These are phyloP conservation scores for Coregonus suidteri DNA, from an alignment of 2,797 vertebrate species.

Conservation along the genomic window DNA sequence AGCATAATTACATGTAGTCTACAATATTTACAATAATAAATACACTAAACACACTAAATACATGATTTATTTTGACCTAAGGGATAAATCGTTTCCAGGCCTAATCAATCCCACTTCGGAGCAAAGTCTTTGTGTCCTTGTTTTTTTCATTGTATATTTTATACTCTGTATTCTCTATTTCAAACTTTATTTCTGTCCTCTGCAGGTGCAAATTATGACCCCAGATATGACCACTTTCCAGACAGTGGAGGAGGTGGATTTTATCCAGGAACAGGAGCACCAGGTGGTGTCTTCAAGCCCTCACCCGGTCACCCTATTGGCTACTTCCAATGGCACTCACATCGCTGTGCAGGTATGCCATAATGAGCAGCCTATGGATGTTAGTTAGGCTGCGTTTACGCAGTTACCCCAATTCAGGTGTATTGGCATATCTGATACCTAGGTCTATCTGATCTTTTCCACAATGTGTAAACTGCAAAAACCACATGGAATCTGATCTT, in stretches of 20 bases:
- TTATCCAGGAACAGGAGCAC: slow-evolving; percentile 88
- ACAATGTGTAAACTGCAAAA: background rate
- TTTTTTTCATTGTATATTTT: too few relatives aligned
- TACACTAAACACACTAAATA: too few relatives aligned
- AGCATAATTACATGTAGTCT: too few relatives aligned
- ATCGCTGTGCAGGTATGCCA: slow-evolving; percentile 93
- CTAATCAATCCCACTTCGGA: too few relatives aligned
- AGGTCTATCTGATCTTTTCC: background rate
- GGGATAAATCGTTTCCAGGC: too few relatives aligned
- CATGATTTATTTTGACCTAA: too few relatives aligned
- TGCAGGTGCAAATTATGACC: slow-evolving; percentile 96
- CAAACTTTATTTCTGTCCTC: slow-evolving; percentile 36
- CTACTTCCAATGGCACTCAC: slow-evolving; percentile 98
- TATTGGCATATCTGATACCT: background rate
- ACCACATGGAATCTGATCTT: too few relatives aligned
- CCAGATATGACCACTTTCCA: slow-evolving; percentile 95
- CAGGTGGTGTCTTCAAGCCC: slow-evolving; percentile 81
- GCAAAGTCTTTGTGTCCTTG: too few relatives aligned
- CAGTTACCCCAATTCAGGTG: background rate
- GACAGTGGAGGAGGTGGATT: slow-evolving; percentile 84
- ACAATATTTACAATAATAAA: too few relatives aligned
- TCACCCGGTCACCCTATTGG: slow-evolving; percentile 92
- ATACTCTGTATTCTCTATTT: background rate
- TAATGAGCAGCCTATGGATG: background rate
- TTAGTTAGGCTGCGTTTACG: background rate